Percentiles rank a stretch among this genome's conserved stretches.
These are phyloP conservation scores for Centroberyx gerrardi DNA, from an alignment of 2,797 vertebrate genomes.

Conservation along the genomic window DNA sequence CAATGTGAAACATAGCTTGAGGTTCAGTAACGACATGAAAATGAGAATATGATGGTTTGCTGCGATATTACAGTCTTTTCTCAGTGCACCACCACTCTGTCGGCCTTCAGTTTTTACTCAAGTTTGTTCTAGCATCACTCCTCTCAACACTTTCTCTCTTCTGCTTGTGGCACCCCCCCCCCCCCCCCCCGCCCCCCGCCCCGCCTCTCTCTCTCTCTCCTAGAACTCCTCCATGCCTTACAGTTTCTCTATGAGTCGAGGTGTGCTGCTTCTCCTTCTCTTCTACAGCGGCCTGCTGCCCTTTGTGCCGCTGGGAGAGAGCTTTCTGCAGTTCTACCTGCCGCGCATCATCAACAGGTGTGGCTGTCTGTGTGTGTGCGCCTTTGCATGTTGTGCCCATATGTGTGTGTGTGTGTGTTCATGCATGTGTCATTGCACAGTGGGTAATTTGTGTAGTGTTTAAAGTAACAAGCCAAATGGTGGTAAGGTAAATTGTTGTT, in stretches of 20 bases:
- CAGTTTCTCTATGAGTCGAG: slow-evolving; percentile 87
- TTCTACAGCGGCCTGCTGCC: slow-evolving; percentile 91
- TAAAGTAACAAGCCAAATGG: neutral
- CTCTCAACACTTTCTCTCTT: too few species aligned
- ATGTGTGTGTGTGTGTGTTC: slow-evolving; percentile 15
- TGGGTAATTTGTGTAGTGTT: neutral
- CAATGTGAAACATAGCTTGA: too few species aligned
- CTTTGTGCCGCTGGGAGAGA: slow-evolving; percentile 85
- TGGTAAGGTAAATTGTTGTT: neutral
- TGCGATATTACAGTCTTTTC: neutral
- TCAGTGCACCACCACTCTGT: neutral
- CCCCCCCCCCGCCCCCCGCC: neutral
- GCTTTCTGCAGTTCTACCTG: slow-evolving; percentile 93
- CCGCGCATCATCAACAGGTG: slow-evolving; percentile 88
- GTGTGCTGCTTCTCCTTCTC: slow-evolving; percentile 87
- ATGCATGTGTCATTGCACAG: neutral
- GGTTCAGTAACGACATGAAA: neutral
- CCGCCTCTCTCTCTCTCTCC: neutral
- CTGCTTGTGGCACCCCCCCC: neutral
- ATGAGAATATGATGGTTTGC: neutral
- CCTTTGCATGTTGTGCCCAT: slow-evolving; percentile 17
- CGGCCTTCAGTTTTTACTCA: neutral
- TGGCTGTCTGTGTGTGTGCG: slow-evolving; percentile 30
- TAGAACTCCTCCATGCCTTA: slow-evolving; percentile 89
- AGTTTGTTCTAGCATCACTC: too few species aligned